Percentiles rank a stretch among this genome's conserved stretches.
Evolutionary conservation across 2,888 invertebrate genomes (phyloP).

Genomic region (Yponomeuta evonymella): DNA sequence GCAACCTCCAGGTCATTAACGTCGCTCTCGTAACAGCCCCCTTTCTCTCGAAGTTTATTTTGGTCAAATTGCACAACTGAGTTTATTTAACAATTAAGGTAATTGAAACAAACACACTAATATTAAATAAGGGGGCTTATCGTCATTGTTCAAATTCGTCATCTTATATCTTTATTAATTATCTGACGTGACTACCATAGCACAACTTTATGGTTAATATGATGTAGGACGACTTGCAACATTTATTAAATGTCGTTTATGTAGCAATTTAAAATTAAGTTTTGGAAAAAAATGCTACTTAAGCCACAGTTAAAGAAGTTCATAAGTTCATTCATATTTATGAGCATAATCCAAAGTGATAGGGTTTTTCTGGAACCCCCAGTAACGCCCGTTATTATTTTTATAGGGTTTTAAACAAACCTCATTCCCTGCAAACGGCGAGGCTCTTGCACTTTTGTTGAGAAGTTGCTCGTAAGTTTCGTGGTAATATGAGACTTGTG

Average conservation of each 20-base stretch:
- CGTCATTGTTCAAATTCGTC: neutral
- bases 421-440: neutral
- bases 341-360: neutral
- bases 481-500: constrained; percentile 28
- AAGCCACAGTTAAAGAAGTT: too few relatives aligned
- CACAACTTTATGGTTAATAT: too few relatives aligned
- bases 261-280: too few relatives aligned
- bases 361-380: neutral
- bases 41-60: too few relatives aligned
- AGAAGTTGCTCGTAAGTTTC: constrained; percentile 20
- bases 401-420: constrained; percentile 1
- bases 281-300: too few relatives aligned
- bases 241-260: too few relatives aligned
- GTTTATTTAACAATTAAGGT: neutral
- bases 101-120: neutral
- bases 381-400: constrained; percentile 18
- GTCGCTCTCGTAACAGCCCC: too few relatives aligned
- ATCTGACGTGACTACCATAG: too few relatives aligned
- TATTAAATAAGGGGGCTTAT: too few relatives aligned
- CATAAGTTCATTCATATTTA: neutral
- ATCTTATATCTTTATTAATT: too few relatives aligned
- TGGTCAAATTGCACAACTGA: neutral
- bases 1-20: too few relatives aligned
- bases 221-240: too few relatives aligned
- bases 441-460: constrained; percentile 9